Conservation (phyloP, 1,140 invertebrate species). For the Lutraria rhynchaena region DNA sequence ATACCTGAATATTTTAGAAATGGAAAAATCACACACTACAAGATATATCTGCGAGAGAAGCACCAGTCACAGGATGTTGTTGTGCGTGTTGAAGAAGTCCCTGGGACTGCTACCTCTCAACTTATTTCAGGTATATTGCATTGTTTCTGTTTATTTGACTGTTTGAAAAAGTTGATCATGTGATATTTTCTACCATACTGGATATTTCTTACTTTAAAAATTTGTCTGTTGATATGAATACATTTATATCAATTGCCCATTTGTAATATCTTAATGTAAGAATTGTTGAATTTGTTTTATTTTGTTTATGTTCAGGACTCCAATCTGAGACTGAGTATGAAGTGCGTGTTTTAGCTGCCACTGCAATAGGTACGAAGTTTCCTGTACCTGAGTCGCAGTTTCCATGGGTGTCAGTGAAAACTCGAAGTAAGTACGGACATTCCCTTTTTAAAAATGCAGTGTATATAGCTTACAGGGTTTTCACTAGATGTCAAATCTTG, state of each 20-base stretch:
- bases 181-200: too few species aligned
- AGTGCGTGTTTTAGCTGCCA: slow-evolving; percentile 39
- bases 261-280: not conserved
- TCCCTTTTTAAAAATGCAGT: too few species aligned
- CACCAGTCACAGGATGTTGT: not conserved
- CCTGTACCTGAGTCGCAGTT: not conserved
- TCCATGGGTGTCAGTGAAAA: slow-evolving; percentile 38
- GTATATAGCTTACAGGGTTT: too few species aligned
- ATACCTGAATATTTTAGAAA: slow-evolving; percentile 11
- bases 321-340: slow-evolving; percentile 35
- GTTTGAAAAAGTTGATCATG: too few species aligned
- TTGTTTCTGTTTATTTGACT: too few species aligned
- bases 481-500: too few species aligned
- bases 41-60: slow-evolving; percentile 16
- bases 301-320: slow-evolving; percentile 32
- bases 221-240: too few species aligned
- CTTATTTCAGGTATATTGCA: slow-evolving; percentile 27
- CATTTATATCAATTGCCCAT: too few species aligned
- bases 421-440: not conserved
- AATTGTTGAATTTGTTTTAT: not conserved
- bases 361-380: not conserved
- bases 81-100: not conserved
- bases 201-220: too few species aligned
- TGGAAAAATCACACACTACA: slow-evolving; percentile 26
- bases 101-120: not conserved